Evolutionary conservation across 2,113 vertebrate genomes (phyloP), one percentile per base, ranked within the genome.

Genomic region (Casuarius casuarius): DNA sequence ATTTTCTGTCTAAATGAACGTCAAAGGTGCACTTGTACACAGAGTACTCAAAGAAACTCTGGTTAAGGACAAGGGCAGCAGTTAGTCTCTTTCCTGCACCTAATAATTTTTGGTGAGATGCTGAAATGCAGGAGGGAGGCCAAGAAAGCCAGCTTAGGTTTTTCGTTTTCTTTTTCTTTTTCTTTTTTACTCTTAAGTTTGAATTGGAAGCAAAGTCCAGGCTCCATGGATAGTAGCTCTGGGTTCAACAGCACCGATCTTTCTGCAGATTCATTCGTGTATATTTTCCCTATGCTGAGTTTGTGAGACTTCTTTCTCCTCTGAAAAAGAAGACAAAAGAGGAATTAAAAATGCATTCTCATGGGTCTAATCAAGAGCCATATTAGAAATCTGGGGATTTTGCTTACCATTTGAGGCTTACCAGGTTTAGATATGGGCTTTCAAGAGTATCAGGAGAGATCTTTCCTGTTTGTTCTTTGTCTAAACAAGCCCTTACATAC

Each of bases 1-100:
- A 25, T 79, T 94, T 96, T 95, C 44, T 96, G 44, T 81, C 66
- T 70, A 94, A 66, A 82, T 70, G 70, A 49, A 26, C 59, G 22
- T 54, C 74, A 67, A 84, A 65, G 35, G 21, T 91, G 40, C 33
- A 77, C 59, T 89, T 92, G 44, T 61, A 51, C 17, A 12, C 8
- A 52, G 18, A 88, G 29, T 70, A 59, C 59, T 46, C 58, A 79
- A 88, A 90, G 76, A 63, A 74, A 38, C 46, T 29, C 12, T 20
- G 20, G 26, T 5, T 58, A 22, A 76, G 29, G 54, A 67, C 6
- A 40, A 77, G 58, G 82, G 31, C 35, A 62, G 7, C 4, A 13
- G 18, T 29, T 44, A 23, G 42, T 48, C 73, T 71, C 26, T 79
- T 56, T 74, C 58, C 82, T 65, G 26, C 12, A 66, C 38, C 42